phyloP scores from a whole-genome alignment of 2,113 vertebrate genomes.

The Isichthys henryi region DNA sequence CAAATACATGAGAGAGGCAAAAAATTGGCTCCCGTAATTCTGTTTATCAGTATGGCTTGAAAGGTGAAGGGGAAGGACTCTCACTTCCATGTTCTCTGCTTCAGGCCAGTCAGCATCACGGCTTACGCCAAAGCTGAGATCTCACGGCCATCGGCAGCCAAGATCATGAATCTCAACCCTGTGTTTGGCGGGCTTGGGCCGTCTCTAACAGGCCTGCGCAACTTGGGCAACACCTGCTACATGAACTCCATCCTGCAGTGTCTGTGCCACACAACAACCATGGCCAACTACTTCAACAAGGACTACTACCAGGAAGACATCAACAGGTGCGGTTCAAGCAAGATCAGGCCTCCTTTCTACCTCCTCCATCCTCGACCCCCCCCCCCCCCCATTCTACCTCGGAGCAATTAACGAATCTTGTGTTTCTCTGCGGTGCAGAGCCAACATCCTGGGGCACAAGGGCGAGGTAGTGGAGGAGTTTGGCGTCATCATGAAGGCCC shows the following conservation, averaged over 20 bases:
- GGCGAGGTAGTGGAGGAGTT: constrained; percentile 97
- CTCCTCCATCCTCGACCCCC: neutral
- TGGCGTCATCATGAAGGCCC: constrained; percentile 90
- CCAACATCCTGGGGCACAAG: constrained; percentile 89
- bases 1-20: neutral
- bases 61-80: neutral
- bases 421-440: constrained; percentile 50
- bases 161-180: constrained; percentile 89
- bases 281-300: constrained; percentile 90
- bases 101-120: constrained; percentile 49
- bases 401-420: neutral
- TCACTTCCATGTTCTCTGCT: neutral
- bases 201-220: constrained; percentile 87
- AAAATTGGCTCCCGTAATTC: neutral
- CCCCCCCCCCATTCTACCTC: neutral
- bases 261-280: constrained; percentile 82
- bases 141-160: constrained; percentile 77
- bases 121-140: constrained; percentile 79
- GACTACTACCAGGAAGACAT: constrained; percentile 90
- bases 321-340: constrained; percentile 69
- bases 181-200: constrained; percentile 83
- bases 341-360: neutral
- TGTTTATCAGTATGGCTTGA: neutral
- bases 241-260: constrained; percentile 99
- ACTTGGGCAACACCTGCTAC: constrained; percentile 96